Evolutionary conservation across 2,888 invertebrate genomes (phyloP), one percentile per base, ranked within the genome.

Genomic region (Epistrophella euchroma): DNA sequence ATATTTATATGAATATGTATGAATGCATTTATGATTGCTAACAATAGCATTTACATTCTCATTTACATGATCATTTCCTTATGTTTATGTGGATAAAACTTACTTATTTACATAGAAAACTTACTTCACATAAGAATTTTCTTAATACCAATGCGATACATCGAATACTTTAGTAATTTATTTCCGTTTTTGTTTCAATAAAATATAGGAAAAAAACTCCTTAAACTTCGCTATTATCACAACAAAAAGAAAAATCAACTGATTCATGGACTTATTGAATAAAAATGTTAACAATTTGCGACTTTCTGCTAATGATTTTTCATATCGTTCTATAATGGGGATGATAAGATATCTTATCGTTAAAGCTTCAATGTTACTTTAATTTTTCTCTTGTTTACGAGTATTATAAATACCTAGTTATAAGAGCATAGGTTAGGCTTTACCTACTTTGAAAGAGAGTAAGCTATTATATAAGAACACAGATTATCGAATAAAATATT

Each of bases 301-400:
- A 52, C 55, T 60, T 60, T 72, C 55, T 64, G 80, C 73, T 32
- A 81, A 62, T 47, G 56, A 73, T 7, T 47, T 56, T 76, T 25
- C 68, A 73, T 85, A 85, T 85, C 84, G 22, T 72, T 60, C 72
- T 47, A 60, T 76, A 25, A 15, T 68, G 13, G 19, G 13, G 19
- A 58, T 80, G 85, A 85, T 85, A 85, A 85, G 81, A 76, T 68
- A n/a, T 56, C 73, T 85, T 85, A 85, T 85, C 84, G 45, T 68
- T 76, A 80, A 79, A 76, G 84, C 68, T 85, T 25, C 45, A 56
- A 32, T 28, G 40, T 64, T 68, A 62, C 35, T 71, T 62, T 7
- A 28, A 17, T 64, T 17, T n/a, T 64, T 64, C 28, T n/a, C 13
- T 45, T 45, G 15, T 2, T 17, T 25, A n/a, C 4, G 4, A 25